A percentile compares a stretch with the other conserved stretches of the same genome.
phyloP scores from a whole-genome alignment of 2,797 vertebrate species.

The Pangasius macronema region DNA sequence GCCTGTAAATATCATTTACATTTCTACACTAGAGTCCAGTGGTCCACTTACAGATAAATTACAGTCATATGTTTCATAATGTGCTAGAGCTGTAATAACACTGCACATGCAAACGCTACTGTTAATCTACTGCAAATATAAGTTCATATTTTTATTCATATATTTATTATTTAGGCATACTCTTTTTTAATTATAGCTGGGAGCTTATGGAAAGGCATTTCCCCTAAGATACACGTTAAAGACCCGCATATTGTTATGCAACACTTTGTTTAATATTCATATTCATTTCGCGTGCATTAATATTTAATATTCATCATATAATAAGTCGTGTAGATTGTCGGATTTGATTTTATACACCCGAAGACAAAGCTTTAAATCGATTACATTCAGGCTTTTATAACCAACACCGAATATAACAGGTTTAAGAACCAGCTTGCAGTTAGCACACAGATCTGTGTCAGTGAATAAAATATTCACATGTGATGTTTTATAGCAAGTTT shows the following conservation, averaged over 20 bases:
- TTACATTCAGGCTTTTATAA: too few species aligned
- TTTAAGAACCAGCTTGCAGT: neutral
- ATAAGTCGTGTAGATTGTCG: neutral
- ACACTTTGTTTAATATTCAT: neutral
- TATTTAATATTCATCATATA: neutral
- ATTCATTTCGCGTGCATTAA: neutral
- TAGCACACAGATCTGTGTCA: neutral
- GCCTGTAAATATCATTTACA: neutral
- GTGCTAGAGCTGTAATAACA: neutral
- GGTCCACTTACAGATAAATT: too few species aligned
- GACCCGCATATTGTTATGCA: neutral
- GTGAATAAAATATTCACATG: neutral
- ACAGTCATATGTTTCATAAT: neutral
- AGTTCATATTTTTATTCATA: too few species aligned
- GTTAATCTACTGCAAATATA: neutral
- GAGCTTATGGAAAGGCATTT: neutral
- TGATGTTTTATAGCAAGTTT: neutral
- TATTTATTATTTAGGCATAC: neutral
- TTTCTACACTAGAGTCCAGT: neutral
- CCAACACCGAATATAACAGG: neutral
- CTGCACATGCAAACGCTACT: neutral
- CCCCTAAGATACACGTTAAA: too few species aligned
- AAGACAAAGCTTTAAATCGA: neutral
- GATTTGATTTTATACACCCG: neutral
- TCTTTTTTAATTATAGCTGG: neutral